Conservation (phyloP, 2,797 vertebrate species). For the Moxostoma hubbsi region DNA sequence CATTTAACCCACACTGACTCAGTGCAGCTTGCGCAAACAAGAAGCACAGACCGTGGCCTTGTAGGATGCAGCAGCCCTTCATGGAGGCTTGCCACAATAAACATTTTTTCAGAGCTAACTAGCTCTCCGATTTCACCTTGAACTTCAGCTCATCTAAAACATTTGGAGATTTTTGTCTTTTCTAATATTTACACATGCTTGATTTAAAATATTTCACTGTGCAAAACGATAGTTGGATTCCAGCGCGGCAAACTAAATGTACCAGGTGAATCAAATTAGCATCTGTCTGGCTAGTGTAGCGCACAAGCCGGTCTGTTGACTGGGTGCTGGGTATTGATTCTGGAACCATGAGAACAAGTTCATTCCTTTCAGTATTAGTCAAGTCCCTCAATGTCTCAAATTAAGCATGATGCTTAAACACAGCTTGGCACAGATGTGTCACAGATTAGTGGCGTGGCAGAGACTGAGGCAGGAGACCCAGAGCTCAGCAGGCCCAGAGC, state of each 20-base stretch:
- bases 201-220: constrained; percentile 54
- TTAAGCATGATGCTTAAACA: constrained; percentile 23
- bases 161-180: constrained; percentile 62
- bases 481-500: constrained; percentile 22
- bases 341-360: constrained; percentile 49
- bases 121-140: constrained; percentile 63
- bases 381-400: constrained; percentile 34
- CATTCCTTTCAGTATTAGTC: constrained; percentile 38
- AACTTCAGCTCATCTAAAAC: constrained; percentile 59
- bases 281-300: constrained; percentile 24
- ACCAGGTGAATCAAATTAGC: constrained; percentile 50
- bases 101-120: constrained; percentile 70
- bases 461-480: constrained; percentile 25
- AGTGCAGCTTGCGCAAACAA: constrained; percentile 79
- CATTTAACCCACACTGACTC: constrained; percentile 75
- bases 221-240: not conserved
- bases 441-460: constrained; percentile 34
- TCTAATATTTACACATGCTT: constrained; percentile 57
- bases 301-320: constrained; percentile 6
- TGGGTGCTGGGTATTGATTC: constrained; percentile 54
- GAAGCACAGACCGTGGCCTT: constrained; percentile 76
- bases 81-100: constrained; percentile 57
- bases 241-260: constrained; percentile 20
- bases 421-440: constrained; percentile 48
- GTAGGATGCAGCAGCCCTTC: constrained; percentile 61